phyloP scores from a whole-genome alignment of 2,797 vertebrate species.

The Meda fulgida region DNA sequence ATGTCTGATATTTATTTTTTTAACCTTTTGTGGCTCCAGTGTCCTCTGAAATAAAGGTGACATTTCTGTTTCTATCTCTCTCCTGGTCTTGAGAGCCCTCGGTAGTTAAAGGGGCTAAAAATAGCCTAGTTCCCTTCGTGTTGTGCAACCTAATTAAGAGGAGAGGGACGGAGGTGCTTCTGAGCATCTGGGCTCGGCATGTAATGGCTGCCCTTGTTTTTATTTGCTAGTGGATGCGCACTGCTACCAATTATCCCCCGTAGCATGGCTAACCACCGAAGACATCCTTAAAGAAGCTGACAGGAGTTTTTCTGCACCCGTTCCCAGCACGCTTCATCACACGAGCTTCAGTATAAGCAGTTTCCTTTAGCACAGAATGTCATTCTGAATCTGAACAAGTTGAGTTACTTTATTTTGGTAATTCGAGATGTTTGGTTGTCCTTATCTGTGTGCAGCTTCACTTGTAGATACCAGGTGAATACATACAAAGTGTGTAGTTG shows the following conservation, averaged over 20 bases:
- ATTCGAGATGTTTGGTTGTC: conserved; percentile 24
- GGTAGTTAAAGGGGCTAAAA: conserved; percentile 59
- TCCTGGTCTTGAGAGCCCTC: conserved; percentile 46
- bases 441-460: background rate
- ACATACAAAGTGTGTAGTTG: background rate
- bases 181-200: conserved; percentile 61
- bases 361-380: conserved; percentile 26
- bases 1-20: conserved; percentile 19
- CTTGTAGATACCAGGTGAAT: conserved; percentile 19
- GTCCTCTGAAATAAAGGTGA: conserved; percentile 57
- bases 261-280: conserved; percentile 28
- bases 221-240: conserved; percentile 50
- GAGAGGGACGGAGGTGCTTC: conserved; percentile 57
- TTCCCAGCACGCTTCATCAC: background rate
- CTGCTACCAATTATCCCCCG: conserved; percentile 58
- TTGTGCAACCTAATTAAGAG: conserved; percentile 64
- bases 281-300: conserved; percentile 42
- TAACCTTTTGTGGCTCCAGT: conserved; percentile 32
- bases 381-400: conserved; percentile 28
- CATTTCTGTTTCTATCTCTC: conserved; percentile 20
- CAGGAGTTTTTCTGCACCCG: conserved; percentile 17
- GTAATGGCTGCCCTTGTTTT: conserved; percentile 61
- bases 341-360: conserved; percentile 49
- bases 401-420: conserved; percentile 44
- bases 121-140: conserved; percentile 53